Percentiles rank a stretch among this genome's conserved stretches.
Evolutionary conservation across 37 sponge, comb jelly and placozoan species (phyloP).

Genomic region (Oopsacas minuta): DNA sequence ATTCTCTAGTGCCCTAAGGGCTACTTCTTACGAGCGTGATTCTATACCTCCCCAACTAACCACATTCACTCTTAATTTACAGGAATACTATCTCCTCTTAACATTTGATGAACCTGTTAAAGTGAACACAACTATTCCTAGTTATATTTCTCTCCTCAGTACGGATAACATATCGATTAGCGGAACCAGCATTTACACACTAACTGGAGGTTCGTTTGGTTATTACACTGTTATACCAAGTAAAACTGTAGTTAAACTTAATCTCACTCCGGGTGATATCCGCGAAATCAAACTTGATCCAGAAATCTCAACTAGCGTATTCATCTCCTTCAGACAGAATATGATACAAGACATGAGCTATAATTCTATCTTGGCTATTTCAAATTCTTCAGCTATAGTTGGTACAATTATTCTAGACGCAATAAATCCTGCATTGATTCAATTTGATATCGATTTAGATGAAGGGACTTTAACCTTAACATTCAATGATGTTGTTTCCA

Average conservation of each 20-base stretch:
- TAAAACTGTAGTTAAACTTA: conserved; percentile 40
- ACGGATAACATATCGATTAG: conserved; percentile 17
- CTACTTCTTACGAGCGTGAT: conserved; percentile 42
- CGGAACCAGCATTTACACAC: conserved; percentile 29
- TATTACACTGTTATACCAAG: conserved; percentile 28
- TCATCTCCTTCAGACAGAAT: conserved; percentile 25
- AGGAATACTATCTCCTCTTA: conserved; percentile 41
- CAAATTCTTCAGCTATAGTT: conserved; percentile 16
- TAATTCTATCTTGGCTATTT: conserved; percentile 25
- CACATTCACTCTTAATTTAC: conserved; percentile 43
- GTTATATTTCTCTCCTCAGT: conserved; percentile 44
- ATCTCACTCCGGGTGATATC: conserved; percentile 38
- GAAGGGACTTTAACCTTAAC: conserved; percentile 40
- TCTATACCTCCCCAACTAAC: conserved; percentile 36
- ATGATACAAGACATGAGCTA: conserved; percentile 44
- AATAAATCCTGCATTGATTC: conserved; percentile 6
- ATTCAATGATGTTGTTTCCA: conserved; percentile 51
- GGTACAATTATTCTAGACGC: conserved; percentile 26
- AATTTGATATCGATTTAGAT: conserved; percentile 47
- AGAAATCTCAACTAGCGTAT: background rate
- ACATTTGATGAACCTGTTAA: conserved; percentile 75
- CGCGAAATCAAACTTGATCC: conserved; percentile 39
- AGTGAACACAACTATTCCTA: conserved; percentile 33
- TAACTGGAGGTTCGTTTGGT: conserved; percentile 60
- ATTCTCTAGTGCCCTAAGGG: conserved; percentile 21